Evolutionary conservation across 2,888 invertebrate species (phyloP), one percentile per base, ranked within the genome.

Genomic region (Myopa tessellatipennis): DNA sequence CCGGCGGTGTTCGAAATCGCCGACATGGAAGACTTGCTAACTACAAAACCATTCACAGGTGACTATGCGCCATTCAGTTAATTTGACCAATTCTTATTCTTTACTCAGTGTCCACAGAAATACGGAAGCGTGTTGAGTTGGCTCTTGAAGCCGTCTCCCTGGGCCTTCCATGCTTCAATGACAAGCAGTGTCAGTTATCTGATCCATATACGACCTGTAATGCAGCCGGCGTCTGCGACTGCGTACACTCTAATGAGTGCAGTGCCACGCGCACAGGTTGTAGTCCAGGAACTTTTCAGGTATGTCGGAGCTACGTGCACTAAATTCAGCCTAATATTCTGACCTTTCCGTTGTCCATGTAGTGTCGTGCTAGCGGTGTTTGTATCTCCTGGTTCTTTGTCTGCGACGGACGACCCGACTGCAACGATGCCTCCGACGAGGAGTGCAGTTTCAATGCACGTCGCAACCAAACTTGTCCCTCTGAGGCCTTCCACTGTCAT

Each of bases 331-430:
- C 4, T n/a, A 71, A 38, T 36, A 10, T 34, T 26, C 34, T 26
- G 45, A 61, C 16, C 68, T 52, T 65, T 36, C 77, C 16, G 3
- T 67, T 4, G n/a, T 77, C 90, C 4, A 16, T 77, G 90, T 75
- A 97, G 94, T 97, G 97, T 87, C 94, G 94, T 50, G 94, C 94
- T 74, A 94, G 94, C 74, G 97, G 97, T 1, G 91, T 92, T 16
- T 97, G 97, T 88, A 95, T 97, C 85, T 96, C 96, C 84, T 96
- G 96, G 96, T 96, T 95, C 91, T 96, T 96, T 89, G 95, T 97
- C 5, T 97, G 97, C 88, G 96, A 97, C 87, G 87, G 89, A 16
- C 92, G 95, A 81, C 92, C 93, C 80, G 96, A 97, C 86, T 97
- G 97, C 85, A 92, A 92, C 10, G 96, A 96, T 85, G 95, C 95